Base-by-base conservation (phyloP, 2,113 vertebrate species). In the Isichthys henryi region DNA sequence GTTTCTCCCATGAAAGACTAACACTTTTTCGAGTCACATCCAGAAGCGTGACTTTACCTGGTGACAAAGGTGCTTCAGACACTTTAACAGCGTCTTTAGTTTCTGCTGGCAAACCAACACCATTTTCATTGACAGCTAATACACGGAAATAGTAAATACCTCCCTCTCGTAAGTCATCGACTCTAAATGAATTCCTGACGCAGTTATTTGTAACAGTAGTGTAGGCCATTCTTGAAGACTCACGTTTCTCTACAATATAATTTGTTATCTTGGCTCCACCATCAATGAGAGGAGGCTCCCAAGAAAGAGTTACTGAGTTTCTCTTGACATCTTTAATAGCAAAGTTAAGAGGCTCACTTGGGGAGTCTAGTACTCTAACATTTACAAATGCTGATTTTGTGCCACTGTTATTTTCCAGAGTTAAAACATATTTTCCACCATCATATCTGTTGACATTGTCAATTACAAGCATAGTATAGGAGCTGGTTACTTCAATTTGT, bases 391-490 rank as follows among this genome's bases (percentile, higher is more conserved):
- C 97, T 88, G 98, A 97, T 94, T 99, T 99, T 91, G 96, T 97
- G 87, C 98, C 98, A 93, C 96, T 98, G 90, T 96, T 97, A 90
- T 99, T 99, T 95, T 99, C 98, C 91, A 99, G 96, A 52, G 96
- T 98, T 88, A 99, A 94, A 31, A 98, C 96, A 92, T 99, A 99
- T 94, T 97, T 97, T 13, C 98, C 98, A 50, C 96, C 99, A 90
- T 99, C 97, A 94, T 99, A 99, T 94, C 98, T 96, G 93, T 98
- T 97, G 77, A 99, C 98, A 46, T 98, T 98, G 89, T 99, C 98
- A 94, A 99, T 97, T 52, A 99, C 96, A 90, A 99, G 93, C 97
- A 98, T 98, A 89, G 98, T 99, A 90, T 98, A 99, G 87, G 98
- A 99, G 93, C 97, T 96, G 66, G 98, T 99, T 89, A 97, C 97